Conservation (phyloP, 2,888 invertebrate genomes). For the Eudemis profundana region DNA sequence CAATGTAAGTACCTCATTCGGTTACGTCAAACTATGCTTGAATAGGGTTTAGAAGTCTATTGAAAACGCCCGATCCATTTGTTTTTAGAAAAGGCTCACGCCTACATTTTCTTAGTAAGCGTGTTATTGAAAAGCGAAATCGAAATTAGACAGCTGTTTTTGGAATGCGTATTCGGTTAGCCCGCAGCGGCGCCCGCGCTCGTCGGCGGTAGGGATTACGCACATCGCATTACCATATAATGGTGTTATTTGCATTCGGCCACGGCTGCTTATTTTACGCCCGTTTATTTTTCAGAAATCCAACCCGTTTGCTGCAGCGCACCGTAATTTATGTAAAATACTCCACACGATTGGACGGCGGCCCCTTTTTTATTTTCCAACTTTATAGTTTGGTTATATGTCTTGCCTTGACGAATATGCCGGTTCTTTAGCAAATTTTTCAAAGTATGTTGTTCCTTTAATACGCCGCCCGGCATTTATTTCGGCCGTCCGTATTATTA, state of each 20-base stretch:
- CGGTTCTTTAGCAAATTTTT: constrained; percentile 51
- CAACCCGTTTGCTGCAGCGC: constrained; percentile 67
- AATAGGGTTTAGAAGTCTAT: neutral
- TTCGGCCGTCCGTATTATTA: constrained; percentile 45
- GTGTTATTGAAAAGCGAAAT: constrained; percentile 49
- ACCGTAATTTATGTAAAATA: constrained; percentile 80
- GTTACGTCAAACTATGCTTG: neutral
- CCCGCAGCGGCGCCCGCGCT: constrained; percentile 58
- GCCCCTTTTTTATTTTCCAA: constrained; percentile 62
- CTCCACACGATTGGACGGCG: constrained; percentile 72
- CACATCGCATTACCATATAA: constrained; percentile 81
- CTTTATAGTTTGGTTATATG: constrained; percentile 59
- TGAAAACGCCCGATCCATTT: neutral
- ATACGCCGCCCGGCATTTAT: constrained; percentile 43
- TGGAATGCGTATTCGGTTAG: constrained; percentile 67
- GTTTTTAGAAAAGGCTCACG: neutral
- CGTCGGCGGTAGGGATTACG: constrained; percentile 73
- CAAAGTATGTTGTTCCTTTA: constrained; percentile 45
- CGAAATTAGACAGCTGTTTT: constrained; percentile 61
- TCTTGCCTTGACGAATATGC: constrained; percentile 55
- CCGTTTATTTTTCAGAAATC: constrained; percentile 78
- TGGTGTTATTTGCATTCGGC: constrained; percentile 80
- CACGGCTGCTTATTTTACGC: constrained; percentile 73
- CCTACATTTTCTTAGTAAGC: neutral
- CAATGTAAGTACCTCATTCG: neutral